phyloP scores from a whole-genome alignment of 2,888 invertebrate genomes.

The Brenthis ino region DNA sequence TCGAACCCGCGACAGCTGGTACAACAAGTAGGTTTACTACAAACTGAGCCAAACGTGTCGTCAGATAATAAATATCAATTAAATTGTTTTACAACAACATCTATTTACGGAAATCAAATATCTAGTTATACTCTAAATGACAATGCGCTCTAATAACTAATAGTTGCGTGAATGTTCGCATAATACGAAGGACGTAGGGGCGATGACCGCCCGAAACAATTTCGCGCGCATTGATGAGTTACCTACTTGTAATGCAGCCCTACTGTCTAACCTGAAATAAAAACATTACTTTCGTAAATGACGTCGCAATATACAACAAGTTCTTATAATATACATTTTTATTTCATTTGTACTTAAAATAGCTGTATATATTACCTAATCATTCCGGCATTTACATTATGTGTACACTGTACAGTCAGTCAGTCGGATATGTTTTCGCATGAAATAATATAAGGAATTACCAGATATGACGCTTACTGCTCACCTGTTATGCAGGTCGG shows the following conservation, averaged over 20 bases:
- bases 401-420: too few species aligned
- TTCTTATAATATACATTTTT: constrained; percentile 22
- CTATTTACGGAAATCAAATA: background rate
- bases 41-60: too few species aligned
- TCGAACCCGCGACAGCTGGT: too few species aligned
- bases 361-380: background rate
- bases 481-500: constrained; percentile 48
- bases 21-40: too few species aligned
- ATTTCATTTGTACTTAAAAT: background rate
- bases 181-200: constrained; percentile 53
- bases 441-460: constrained; percentile 22
- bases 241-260: constrained; percentile 43
- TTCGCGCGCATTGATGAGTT: constrained; percentile 48
- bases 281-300: constrained; percentile 36
- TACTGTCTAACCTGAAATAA: constrained; percentile 44
- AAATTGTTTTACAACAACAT: too few species aligned
- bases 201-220: constrained; percentile 51
- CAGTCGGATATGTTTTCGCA: background rate
- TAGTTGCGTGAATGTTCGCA: constrained; percentile 47
- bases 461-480: constrained; percentile 36
- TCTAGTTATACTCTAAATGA: constrained; percentile 30
- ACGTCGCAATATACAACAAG: constrained; percentile 4
- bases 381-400: constrained; percentile 5
- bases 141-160: constrained; percentile 47
- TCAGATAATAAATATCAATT: too few species aligned